Conservation (phyloP, 2,888 invertebrate species). For the Amphipoea lucens region DNA sequence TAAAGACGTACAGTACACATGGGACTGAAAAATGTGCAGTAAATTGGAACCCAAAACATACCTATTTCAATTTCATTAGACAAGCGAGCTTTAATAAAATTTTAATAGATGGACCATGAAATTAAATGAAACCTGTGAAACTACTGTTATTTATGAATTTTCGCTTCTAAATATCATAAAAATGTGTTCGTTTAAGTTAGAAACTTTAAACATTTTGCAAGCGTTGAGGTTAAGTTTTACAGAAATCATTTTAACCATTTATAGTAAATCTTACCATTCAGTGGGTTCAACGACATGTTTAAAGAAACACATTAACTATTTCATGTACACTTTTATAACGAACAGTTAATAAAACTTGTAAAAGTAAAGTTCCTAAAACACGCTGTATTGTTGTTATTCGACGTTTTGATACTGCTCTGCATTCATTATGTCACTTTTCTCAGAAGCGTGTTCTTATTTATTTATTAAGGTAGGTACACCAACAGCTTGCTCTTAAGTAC, state of each 20-base stretch:
- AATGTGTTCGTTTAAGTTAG: background rate
- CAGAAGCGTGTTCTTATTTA: background rate
- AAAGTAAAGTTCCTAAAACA: conserved; percentile 22
- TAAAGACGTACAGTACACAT: background rate
- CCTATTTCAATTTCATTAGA: no score
- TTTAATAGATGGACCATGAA: background rate
- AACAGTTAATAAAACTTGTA: background rate
- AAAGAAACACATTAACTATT: background rate
- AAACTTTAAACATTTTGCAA: conserved; percentile 17
- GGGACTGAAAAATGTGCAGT: background rate
- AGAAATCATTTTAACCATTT: background rate
- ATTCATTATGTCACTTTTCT: background rate
- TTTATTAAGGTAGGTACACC: no score
- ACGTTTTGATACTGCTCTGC: conserved; percentile 53
- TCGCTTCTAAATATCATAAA: background rate
- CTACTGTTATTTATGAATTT: background rate
- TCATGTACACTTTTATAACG: background rate
- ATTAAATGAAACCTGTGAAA: background rate
- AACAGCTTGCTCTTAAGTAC: no score
- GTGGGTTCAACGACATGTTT: conserved; percentile 82
- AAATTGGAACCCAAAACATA: background rate
- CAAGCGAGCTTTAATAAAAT: no score
- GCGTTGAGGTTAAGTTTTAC: conserved; percentile 69
- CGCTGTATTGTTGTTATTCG: conserved; percentile 60
- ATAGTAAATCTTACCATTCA: conserved; percentile 78